phyloP scores from a whole-genome alignment of 2,888 invertebrate species.

The Drosophila suboccidentalis region DNA sequence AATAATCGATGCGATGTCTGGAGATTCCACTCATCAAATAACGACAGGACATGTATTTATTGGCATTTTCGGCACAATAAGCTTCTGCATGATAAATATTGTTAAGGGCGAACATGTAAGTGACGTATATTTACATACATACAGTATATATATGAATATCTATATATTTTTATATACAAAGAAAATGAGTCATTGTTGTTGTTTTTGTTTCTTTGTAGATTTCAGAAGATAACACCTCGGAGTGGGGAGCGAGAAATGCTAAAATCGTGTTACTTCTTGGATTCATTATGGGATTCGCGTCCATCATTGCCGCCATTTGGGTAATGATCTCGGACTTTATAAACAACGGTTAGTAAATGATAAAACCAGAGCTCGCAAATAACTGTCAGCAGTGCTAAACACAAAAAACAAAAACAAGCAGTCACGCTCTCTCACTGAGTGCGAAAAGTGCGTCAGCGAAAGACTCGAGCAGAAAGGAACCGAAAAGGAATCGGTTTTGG shows the following conservation, averaged over 20 bases:
- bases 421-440: too few species aligned
- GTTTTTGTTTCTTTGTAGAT: conserved; percentile 48
- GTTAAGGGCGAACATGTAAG: conserved; percentile 96
- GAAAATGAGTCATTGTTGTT: conserved; percentile 59
- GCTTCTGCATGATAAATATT: conserved; percentile 98
- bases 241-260: conserved; percentile 93
- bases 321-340: conserved; percentile 96
- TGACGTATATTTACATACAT: neutral
- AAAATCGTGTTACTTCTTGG: conserved; percentile 98
- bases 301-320: conserved; percentile 98
- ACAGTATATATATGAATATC: neutral
- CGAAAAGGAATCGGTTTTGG: too few species aligned
- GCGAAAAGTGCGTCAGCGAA: too few species aligned
- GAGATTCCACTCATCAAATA: conserved; percentile 89
- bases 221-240: conserved; percentile 82
- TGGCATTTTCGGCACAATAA: conserved; percentile 97
- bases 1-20: conserved; percentile 96
- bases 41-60: conserved; percentile 94
- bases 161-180: conserved; percentile 22
- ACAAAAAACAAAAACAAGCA: too few species aligned
- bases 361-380: too few species aligned
- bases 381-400: too few species aligned
- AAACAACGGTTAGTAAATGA: conserved; percentile 87
- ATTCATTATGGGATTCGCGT: conserved; percentile 98
- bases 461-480: too few species aligned